Base-by-base conservation (phyloP, 2,113 vertebrate species). In the sheep (Ovis aries) region DNA sequence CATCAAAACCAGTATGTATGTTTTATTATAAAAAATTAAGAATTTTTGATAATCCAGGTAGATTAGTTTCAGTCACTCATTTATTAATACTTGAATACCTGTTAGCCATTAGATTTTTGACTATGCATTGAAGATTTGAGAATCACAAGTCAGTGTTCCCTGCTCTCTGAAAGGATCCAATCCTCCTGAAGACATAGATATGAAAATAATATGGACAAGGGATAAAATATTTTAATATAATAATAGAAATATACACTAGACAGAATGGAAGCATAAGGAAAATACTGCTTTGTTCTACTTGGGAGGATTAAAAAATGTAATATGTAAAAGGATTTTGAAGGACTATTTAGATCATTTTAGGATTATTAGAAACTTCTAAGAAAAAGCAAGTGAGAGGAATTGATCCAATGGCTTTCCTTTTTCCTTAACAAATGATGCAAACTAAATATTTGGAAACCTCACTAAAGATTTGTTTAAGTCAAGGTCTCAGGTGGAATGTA, bases 281-380 rank as follows among this genome's bases (percentile, higher is more conserved):
- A 83, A 40, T 12, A 59, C 21, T 84, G 2, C 13, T 71, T 27
- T 36, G 4, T 50, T 94, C 27, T 74, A 29, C 43, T 74, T 94
- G 11, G 16, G 1, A 55, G 36, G 2, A 86, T 67, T 78, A 33
- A 50, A 19, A 40, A 77, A 77, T 80, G 11, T 91, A 96, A 52
- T 86, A 40, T 59, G 27, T 86, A 86, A 93, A 92, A 96, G 21
- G 25, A n/a, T 59, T 91, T 95, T 78, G 31, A 82, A 77, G 77
- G 29, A 89, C 88, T 77, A 57, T 88, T 96, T 62, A 85, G 77
- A 87, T 90, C 9, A 95, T 81, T 95, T 67, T 94, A 85, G 93
- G 7, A 7, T 50, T 89, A 33, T 93, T 85, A 25, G 45, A 74
- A 43, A 16, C 48, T 77, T 86, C 78, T 16, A 91, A 80, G 90